Evolutionary conservation across 2,888 invertebrate species (phyloP).

Genomic region (Trachelus iudaicus): DNA sequence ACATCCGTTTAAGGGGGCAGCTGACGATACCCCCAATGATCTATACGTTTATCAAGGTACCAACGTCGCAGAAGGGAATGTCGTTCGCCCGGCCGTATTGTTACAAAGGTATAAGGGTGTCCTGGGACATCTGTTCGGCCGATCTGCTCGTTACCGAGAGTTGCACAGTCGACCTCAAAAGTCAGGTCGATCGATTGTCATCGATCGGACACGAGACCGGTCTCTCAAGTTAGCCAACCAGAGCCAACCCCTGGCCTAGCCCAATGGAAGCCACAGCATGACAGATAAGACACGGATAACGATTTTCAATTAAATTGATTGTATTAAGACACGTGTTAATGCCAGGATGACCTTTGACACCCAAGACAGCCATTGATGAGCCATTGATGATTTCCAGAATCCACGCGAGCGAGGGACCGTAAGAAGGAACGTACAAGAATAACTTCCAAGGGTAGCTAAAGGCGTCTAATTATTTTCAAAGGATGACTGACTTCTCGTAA

Average conservation of each 20-base stretch:
- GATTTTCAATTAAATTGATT: neutral
- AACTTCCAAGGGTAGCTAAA: neutral
- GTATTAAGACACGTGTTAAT: neutral
- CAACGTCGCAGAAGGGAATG: neutral
- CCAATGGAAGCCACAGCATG: neutral
- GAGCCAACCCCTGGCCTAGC: neutral
- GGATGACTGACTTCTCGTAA: neutral
- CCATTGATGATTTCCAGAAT: neutral
- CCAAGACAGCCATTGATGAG: neutral
- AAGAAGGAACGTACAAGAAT: neutral
- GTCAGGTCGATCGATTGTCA: neutral
- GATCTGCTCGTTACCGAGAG: constrained; percentile 2
- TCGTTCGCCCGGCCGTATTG: neutral
- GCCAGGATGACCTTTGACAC: neutral
- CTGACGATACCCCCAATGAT: neutral
- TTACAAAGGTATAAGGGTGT: neutral
- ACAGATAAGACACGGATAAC: neutral
- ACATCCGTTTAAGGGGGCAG: constrained; percentile 6
- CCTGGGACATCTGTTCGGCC: neutral
- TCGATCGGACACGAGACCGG: neutral
- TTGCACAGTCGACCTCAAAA: constrained; percentile 5
- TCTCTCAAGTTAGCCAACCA: neutral
- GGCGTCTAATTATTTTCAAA: neutral
- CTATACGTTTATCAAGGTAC: neutral
- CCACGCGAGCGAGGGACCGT: neutral